Base-by-base conservation (phyloP, 1,140 invertebrate species). In the Geopemphigus sp. region DNA sequence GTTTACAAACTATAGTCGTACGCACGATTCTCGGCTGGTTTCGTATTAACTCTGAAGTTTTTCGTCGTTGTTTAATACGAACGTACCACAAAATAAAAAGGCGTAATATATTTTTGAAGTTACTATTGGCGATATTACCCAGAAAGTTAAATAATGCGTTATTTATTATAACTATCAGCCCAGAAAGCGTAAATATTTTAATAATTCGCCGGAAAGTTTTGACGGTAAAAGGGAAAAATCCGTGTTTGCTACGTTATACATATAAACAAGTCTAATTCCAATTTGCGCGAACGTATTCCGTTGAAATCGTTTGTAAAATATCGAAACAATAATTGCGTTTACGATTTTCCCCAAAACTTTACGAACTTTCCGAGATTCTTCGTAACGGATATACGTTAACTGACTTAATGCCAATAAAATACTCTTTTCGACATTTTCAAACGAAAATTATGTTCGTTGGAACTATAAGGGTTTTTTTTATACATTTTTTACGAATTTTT, bases 311-410 rank as follows among this genome's bases (percentile, higher is more conserved):
- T 24, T 26, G 8, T 70, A 50, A 50, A 50, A 12, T 70, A 53
- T 53, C 26, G 53, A 70, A 26, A 70, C 22, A 53, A 53, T 53
- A 53, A 70, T 70, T 53, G 1, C 14, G 53, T 70, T 70, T 70
- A 26, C 4, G 5, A 70, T 50, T 53, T 29, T 70, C 50, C 10
- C 4, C 3, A 53, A 47, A 70, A 70, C 64, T 47, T 39, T 68
- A 26, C 29, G 10, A 54, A 54, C 6, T 53, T 24, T 53, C 1
- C 5, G 24, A 29, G 47, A 24, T 70, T 14, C 50, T 15, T 29
- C 11, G 1, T 0, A 26, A 19, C 19, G 19, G 2, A 50, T 26
- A 70, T 70, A 53, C 19, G 66, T 47, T 11, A 26, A 53, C 10
- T 1, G 24, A n/a, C 14, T 26, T 53, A 10, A 29, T 14, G 29